Conservation (phyloP, 2,888 invertebrate species). For the Xylota sylvarum region DNA sequence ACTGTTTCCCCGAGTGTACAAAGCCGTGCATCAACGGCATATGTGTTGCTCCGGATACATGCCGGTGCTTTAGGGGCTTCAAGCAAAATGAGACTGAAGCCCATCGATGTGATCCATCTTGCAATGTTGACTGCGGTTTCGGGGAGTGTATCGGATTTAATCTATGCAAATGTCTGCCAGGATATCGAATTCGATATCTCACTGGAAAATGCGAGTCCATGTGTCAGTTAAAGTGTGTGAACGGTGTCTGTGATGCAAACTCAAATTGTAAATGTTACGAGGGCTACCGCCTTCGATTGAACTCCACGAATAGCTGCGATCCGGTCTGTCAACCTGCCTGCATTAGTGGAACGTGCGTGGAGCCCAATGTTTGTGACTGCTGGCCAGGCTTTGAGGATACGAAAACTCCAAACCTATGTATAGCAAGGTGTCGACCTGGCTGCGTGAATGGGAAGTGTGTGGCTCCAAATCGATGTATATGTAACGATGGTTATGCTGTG, state of each 20-base stretch:
- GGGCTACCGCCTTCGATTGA: constrained; percentile 83
- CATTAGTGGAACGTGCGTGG: constrained; percentile 84
- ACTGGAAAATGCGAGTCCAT: constrained; percentile 82
- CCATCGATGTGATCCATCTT: constrained; percentile 81
- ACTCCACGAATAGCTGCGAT: constrained; percentile 81
- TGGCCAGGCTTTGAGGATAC: constrained; percentile 82
- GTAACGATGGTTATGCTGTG: constrained; percentile 83
- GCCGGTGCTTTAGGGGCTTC: constrained; percentile 85
- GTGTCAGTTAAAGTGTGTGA: constrained; percentile 82
- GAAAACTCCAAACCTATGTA: constrained; percentile 80
- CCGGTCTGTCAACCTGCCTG: constrained; percentile 83
- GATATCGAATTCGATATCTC: constrained; percentile 81
- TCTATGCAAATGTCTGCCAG: constrained; percentile 81
- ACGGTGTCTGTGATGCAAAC: constrained; percentile 85
- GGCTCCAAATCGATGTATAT: constrained; percentile 85
- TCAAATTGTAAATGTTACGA: constrained; percentile 86
- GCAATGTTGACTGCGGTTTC: constrained; percentile 80
- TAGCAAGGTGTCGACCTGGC: constrained; percentile 81
- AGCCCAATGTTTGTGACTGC: constrained; percentile 83
- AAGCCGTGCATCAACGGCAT: constrained; percentile 81
- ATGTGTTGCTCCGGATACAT: constrained; percentile 84
- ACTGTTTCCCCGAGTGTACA: constrained; percentile 81
- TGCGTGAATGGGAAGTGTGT: constrained; percentile 85
- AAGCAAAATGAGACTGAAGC: constrained; percentile 78
- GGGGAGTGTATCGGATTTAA: constrained; percentile 83